Evolutionary conservation across 1,140 invertebrate species (phyloP), one percentile per base, ranked within the genome.

Genomic region (Drosophila yakuba): DNA sequence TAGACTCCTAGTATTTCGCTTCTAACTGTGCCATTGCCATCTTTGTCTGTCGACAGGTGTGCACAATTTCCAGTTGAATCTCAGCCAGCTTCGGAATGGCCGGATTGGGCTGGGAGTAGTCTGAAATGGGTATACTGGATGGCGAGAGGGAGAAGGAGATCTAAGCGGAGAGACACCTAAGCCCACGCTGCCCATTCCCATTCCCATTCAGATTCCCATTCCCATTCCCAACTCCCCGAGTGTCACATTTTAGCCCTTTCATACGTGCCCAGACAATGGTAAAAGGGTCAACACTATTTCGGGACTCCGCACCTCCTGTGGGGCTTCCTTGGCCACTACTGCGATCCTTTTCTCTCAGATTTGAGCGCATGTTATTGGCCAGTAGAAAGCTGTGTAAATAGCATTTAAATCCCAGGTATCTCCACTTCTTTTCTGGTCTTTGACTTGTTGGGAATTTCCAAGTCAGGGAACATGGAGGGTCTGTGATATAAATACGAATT

Each of bases 231-330:
- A 20, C 35, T 51, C 74, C 73, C 73, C 10, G 55, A 67, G 78
- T 88, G 82, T 88, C 78, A 81, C 78, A 85, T 85, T 76, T 83
- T 79, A 79, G 83, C 79, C 67, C 74, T 75, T 78, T 79, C 59
- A 74, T 68, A 88, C 79, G 82, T 88, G 78, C 82, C 55, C 79
- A 88, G 79, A 88, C 82, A 85, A 85, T 88, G 79, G 78, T 74
- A 88, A 78, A 85, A 85, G 85, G 82, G 82, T 84, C 82, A 85
- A 82, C 83, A 78, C 82, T 75, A 88, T 77, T 88, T 67, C 57
- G 83, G 78, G 69, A 58, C 35, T 50, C 69, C 17, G 23, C 55
- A 15, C 32, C 17, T 52, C 20, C 54, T n/a, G 23, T 44, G 69
- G 52, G 52, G 39, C 15, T 43, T 45, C 32, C 60, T 55, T 41